phyloP scores from a whole-genome alignment of 2,797 vertebrate species.

The Pipistrellus pygmaeus region DNA sequence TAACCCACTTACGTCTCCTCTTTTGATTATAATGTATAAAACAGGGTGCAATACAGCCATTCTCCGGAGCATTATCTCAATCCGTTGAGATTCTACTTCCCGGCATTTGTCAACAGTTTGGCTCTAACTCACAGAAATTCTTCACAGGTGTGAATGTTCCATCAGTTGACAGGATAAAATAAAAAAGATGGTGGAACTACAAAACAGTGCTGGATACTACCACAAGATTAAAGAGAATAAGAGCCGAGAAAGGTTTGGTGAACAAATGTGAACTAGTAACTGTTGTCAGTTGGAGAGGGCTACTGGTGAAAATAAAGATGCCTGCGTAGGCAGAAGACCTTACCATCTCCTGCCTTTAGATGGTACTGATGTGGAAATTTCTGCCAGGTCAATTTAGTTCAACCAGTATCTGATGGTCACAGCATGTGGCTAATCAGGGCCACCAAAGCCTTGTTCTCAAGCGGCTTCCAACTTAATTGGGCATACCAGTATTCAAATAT shows the following conservation, averaged over 20 bases:
- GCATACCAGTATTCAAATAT: neutral
- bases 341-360: neutral
- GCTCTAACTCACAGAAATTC: too few species aligned
- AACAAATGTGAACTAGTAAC: neutral
- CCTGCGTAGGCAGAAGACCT: neutral
- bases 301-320: neutral
- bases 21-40: too few species aligned
- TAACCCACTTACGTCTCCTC: too few species aligned
- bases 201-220: neutral
- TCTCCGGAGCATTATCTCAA: too few species aligned
- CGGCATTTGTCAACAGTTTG: too few species aligned
- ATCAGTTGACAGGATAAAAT: too few species aligned
- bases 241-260: neutral
- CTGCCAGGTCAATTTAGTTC: neutral
- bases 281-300: rapidly evolving
- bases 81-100: too few species aligned
- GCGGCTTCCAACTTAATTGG: neutral
- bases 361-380: neutral
- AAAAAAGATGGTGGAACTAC: neutral
- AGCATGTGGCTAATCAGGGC: too few species aligned
- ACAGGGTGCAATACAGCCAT: too few species aligned
- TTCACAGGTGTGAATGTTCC: too few species aligned
- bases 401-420: neutral
- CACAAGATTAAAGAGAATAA: neutral
- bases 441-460: neutral